Percentiles rank a stretch among this genome's conserved stretches.
Evolutionary conservation across 2,888 invertebrate species (phyloP).

Genomic region (Trichacis sp.): DNA sequence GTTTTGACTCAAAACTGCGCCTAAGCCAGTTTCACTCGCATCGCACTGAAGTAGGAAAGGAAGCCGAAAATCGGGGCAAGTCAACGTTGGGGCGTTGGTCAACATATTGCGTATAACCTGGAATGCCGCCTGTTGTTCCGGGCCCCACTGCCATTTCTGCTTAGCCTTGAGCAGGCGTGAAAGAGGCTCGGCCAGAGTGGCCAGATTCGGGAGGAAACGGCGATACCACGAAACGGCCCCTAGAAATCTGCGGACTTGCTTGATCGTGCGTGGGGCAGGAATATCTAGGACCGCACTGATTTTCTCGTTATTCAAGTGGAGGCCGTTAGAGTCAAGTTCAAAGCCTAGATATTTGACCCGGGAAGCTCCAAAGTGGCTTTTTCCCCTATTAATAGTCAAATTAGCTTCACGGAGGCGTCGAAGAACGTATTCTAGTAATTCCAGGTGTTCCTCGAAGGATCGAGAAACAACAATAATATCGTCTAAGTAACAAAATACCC

Average conservation of each 20-base stretch:
- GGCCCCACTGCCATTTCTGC: conserved; percentile 31
- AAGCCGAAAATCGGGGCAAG: conserved; percentile 8
- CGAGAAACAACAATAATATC: not conserved
- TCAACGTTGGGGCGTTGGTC: not conserved
- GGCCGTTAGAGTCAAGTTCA: not conserved
- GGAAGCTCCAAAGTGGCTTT: not conserved
- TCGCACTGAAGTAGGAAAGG: conserved; percentile 14
- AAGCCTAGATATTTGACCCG: not conserved
- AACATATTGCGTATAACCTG: not conserved
- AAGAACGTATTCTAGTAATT: not conserved
- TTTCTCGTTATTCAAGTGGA: not conserved
- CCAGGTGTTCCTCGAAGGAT: not conserved
- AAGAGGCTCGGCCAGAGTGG: conserved; percentile 37
- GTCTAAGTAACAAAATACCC: not conserved
- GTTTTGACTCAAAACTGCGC: conserved; percentile 21
- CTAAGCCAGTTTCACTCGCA: conserved; percentile 18
- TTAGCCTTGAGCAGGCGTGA: conserved; percentile 42
- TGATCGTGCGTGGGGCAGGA: not conserved
- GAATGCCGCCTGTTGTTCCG: not conserved
- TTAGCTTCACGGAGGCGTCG: not conserved
- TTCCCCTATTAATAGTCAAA: not conserved
- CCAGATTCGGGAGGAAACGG: conserved; percentile 45
- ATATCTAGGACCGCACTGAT: not conserved
- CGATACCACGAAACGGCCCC: conserved; percentile 46
- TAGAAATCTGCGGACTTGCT: not conserved